Evolutionary conservation across 2,113 vertebrate species (phyloP).

Genomic region (Narcine bancroftii): DNA sequence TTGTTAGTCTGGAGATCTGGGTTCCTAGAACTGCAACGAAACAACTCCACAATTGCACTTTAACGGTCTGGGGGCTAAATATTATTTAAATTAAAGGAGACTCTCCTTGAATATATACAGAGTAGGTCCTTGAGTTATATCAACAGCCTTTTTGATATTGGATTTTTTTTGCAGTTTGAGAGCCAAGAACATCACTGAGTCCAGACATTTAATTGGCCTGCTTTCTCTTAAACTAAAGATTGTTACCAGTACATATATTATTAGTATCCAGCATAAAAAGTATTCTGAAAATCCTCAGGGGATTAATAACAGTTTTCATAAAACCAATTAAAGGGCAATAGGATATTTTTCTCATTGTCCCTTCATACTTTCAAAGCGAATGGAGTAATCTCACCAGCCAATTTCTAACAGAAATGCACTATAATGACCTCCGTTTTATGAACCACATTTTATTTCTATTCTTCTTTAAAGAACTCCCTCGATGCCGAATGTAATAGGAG

Average conservation of each 20-base stretch:
- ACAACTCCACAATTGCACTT: neutral
- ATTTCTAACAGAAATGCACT: neutral
- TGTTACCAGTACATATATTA: neutral
- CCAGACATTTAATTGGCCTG: neutral
- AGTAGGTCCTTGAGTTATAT: neutral
- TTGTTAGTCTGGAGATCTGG: too few relatives aligned
- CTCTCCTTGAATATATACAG: neutral
- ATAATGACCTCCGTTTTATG: neutral
- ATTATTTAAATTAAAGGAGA: neutral
- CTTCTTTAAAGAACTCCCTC: neutral
- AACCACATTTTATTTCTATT: neutral
- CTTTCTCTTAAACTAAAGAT: neutral
- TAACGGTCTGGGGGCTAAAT: neutral
- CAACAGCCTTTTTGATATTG: neutral
- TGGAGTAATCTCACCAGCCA: neutral
- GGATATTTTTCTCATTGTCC: neutral
- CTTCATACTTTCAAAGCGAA: neutral
- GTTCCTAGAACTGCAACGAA: too few relatives aligned
- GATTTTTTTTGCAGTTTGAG: neutral
- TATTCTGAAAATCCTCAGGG: neutral
- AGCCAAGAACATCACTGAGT: neutral
- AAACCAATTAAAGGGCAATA: constrained; percentile 7
- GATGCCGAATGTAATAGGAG: neutral
- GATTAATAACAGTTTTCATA: neutral
- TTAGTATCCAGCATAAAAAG: constrained; percentile 3